phyloP scores from a whole-genome alignment of 1,140 invertebrate genomes.

The Aphidius gifuensis region DNA sequence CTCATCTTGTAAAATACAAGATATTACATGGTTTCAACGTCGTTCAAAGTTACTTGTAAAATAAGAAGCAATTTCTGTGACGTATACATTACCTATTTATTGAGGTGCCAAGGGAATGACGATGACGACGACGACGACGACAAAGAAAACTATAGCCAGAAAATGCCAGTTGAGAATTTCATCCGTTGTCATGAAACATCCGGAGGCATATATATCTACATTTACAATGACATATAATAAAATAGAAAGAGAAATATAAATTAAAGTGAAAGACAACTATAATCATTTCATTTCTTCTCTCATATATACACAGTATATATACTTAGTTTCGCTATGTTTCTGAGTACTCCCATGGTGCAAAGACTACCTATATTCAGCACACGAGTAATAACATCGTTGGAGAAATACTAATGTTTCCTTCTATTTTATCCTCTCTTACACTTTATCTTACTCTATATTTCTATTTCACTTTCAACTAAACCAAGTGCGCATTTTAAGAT shows the following conservation, averaged over 20 bases:
- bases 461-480: neutral
- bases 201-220: neutral
- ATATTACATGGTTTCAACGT: no score
- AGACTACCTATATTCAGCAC: neutral
- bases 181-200: constrained; percentile 3
- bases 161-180: constrained; percentile 6
- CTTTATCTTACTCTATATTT: neutral
- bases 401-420: constrained; percentile 19
- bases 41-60: no score
- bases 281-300: neutral
- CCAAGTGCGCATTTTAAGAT: constrained; percentile 14
- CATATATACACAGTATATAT: constrained; percentile 19
- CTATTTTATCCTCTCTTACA: neutral
- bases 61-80: constrained; percentile 3
- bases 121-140: no score
- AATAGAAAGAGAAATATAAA: no score
- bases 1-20: no score
- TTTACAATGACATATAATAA: constrained; percentile 4
- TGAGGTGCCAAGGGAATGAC: constrained; percentile 2
- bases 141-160: neutral
- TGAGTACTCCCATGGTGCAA: constrained; percentile 14
- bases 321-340: neutral
- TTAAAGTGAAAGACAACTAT: no score
- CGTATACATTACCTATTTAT: constrained; percentile 13
- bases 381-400: constrained; percentile 23